Evolutionary conservation across 1,140 invertebrate species (phyloP).

Genomic region (Drosophila novamexicana): DNA sequence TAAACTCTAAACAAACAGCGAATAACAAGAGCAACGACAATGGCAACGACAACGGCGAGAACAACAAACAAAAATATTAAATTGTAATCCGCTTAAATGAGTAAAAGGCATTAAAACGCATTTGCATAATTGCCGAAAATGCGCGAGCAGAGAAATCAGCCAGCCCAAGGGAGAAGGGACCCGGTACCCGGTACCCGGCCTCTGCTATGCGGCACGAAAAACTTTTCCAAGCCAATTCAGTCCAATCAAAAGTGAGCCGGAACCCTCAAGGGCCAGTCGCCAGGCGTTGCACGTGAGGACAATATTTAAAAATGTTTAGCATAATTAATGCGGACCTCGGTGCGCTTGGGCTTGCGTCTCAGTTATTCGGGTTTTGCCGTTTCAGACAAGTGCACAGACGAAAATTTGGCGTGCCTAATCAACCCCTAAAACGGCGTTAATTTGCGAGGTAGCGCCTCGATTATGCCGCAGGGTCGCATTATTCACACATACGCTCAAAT

Average conservation of each 20-base stretch:
- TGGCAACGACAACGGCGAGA: slow-evolving; percentile 47
- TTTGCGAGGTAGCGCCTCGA: slow-evolving; percentile 53
- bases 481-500: slow-evolving; percentile 81
- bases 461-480: slow-evolving; percentile 67
- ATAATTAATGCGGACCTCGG: slow-evolving; percentile 75
- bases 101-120: slow-evolving; percentile 82
- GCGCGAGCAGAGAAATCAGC: slow-evolving; percentile 46
- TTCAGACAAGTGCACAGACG: slow-evolving; percentile 57
- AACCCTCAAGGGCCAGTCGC: slow-evolving; percentile 59
- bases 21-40: slow-evolving; percentile 32
- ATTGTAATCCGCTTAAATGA: slow-evolving; percentile 84
- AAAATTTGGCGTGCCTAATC: slow-evolving; percentile 79
- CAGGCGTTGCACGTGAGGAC: slow-evolving; percentile 78
- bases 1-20: slow-evolving; percentile 45
- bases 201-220: slow-evolving; percentile 36
- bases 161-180: slow-evolving; percentile 16
- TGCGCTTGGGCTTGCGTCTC: slow-evolving; percentile 6
- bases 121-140: slow-evolving; percentile 81
- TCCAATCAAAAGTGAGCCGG: slow-evolving; percentile 72
- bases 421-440: slow-evolving; percentile 82
- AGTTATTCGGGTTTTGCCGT: slow-evolving; percentile 11
- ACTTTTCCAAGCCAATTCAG: slow-evolving; percentile 22
- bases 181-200: background rate
- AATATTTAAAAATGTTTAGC: slow-evolving; percentile 84
- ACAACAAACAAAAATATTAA: slow-evolving; percentile 82